Base-by-base conservation (phyloP, 2,888 invertebrate genomes). In the Uropetala carovei region DNA sequence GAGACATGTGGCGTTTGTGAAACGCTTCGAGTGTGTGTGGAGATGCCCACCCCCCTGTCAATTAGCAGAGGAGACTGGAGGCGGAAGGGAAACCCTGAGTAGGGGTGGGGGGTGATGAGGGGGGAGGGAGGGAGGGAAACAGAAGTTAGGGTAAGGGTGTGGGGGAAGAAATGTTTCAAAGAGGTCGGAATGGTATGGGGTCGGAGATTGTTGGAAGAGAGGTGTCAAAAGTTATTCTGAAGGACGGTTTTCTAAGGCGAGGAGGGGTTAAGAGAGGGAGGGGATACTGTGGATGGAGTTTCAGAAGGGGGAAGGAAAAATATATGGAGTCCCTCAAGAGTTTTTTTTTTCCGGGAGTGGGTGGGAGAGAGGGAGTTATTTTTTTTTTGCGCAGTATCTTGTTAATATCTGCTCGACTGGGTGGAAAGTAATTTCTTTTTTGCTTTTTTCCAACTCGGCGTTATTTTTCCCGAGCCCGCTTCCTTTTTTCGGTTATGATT, bases 361-460 rank as follows among this genome's bases (percentile, higher is more conserved):
- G 82, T 8, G 27, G 30, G 82, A 10, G 27, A 14, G 11, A 64
- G 64, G n/a, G 83, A 8, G 9, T 4, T 0, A 60, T 8, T 27
- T 86, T 13, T 68, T 64, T 89, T 89, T 89, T 68, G 64, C 89
- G 60, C 89, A 89, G 64, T 89, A 89, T 89, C 89, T 89, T 89
- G 89, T 89, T 89, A 89, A 89, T 89, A 68, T 68, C 89, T 64
- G 89, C 64, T 89, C 13, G 89, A 89, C 89, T 68, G 89, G 68
- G 64, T 89, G 89, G 30, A 57, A 56, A 57, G 57, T 57, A 83
- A 89, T 68, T 89, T 89, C 58, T 58, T 64, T n/a, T 43, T 43
- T 58, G n/a, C 30, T 89, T 89, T 56, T 43, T 43, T 60, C 57
- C 11, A 9, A 18, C 85, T 14, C 13, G 27, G 5, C 18, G 22